Evolutionary conservation across 2,113 vertebrate species (phyloP), one percentile per base, ranked within the genome.

Genomic region (Delphinapterus leucas): DNA sequence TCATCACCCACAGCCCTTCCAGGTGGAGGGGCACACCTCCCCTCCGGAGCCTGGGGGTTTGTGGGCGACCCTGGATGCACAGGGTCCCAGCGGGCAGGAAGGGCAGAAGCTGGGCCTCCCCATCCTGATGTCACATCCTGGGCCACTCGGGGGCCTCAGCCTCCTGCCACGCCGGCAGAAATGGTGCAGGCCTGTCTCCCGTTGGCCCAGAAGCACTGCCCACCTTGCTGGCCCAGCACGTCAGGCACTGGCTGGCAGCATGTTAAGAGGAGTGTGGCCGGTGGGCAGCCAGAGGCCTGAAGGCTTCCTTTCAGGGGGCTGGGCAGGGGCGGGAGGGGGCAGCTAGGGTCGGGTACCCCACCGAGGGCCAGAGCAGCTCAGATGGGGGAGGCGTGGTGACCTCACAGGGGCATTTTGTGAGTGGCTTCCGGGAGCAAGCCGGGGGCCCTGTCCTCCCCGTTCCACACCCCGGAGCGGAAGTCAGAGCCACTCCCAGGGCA

Each of bases 161-260:
- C 47, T 71, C 49, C 67, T 55, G 76, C 67, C 63, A 60, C 55
- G 8, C 21, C 47, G 36, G 36, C 0, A 1, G 38, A 25, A 36
- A n/a, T 0, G 41, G 49, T 5, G 3, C 58, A 15, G 36, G 21
- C 23, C 13, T 6, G 63, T 44, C 33, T 44, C 31, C 9, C 8
- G 0, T 38, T 10, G 10, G 4, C 41, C 14, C 13, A 13, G 31
- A 36, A 74, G n/a, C 82, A 3, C 36, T 3, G 38, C 26, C 14
- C 1, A 1, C 65, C 55, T n/a, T 70, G 11, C 38, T 0, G 8
- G 21, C 28, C 44, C 10, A 15, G 12, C 4, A 5, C 2, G 0
- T 7, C 2, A 18, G 26, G 60, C 28, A 15, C n/a, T 0, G 47
- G 47, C 8, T n/a, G 11, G 67, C 8, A 33, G 61, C 38, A 5